Evolutionary conservation across 2,797 vertebrate species (phyloP), one percentile per base, ranked within the genome.

Genomic region (Meda fulgida): DNA sequence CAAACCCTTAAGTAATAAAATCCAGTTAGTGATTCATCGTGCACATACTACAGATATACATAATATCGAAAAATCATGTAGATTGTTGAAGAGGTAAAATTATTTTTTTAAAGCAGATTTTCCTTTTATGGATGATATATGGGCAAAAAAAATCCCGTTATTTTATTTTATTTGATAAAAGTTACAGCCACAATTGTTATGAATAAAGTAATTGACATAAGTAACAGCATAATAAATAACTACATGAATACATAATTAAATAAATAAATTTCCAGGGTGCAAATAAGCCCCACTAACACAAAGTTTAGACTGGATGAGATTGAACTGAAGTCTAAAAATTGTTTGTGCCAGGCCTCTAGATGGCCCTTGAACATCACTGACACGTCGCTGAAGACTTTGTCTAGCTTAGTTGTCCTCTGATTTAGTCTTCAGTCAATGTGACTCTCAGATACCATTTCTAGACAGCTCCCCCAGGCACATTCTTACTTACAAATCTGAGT

Each of bases 391-490:
- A 83, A 31, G 29, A 31, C 67, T 72, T 55, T 4, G 40, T 73
- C n/a, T 40, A 65, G 80, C 26, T 43, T 36, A 51, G 43, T 40
- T 70, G 48, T 55, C n/a, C 36, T 72, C 23, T 55, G 51, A 58
- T 72, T 60, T 60, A 46, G 40, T 48, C 58, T 70, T 81, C 48
- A 55, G 65, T 26, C 23, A 53, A 55, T 1, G 7, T 34, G 66
- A 67, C 34, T 46, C 36, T 78, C 48, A 58, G 63, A 84, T 78
- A 48, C 46, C 26, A 58, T 58, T 65, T 70, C 40, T 36, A 75
- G 43, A 75, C 71, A 51, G 71, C 36, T 58, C 11, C 13, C 75
- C 26, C 14, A 34, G 36, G 73, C 18, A 58, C 19, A 31, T 69
- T 83, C 66, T 78, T 43, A 31, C 48, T 78, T 69, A n/a, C 36